phyloP scores from a whole-genome alignment of 2,888 invertebrate genomes.

The Eurois occulta region DNA sequence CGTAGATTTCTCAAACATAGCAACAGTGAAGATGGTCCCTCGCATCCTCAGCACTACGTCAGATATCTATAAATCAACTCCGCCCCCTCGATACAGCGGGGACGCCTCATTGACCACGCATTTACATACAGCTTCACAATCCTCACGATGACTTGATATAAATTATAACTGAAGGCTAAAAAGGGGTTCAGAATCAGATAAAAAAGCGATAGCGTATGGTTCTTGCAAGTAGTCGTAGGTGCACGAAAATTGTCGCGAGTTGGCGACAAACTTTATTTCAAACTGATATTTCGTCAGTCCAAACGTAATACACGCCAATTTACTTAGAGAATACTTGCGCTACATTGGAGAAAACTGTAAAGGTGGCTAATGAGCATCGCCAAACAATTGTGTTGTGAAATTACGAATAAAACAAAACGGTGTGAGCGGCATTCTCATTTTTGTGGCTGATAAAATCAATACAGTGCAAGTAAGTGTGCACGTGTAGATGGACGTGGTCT shows the following conservation, averaged over 20 bases:
- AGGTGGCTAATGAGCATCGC: too few relatives aligned
- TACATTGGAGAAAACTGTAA: too few relatives aligned
- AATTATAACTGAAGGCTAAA: neutral
- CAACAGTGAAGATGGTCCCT: constrained; percentile 3
- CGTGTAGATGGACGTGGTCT: too few relatives aligned
- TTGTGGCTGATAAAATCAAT: too few relatives aligned
- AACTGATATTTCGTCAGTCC: neutral
- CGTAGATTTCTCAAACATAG: neutral
- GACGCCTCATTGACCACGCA: constrained; percentile 58
- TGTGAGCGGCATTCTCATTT: too few relatives aligned
- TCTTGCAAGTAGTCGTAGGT: neutral
- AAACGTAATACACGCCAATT: too few relatives aligned
- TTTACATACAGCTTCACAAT: constrained; percentile 50
- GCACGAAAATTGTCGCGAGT: neutral
- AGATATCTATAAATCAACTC: constrained; percentile 49
- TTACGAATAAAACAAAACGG: too few relatives aligned
- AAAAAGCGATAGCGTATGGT: neutral
- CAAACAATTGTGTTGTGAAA: too few relatives aligned
- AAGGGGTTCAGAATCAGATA: constrained; percentile 10
- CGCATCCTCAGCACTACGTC: neutral
- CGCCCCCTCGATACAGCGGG: constrained; percentile 51
- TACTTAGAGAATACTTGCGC: too few relatives aligned
- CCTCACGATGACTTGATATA: constrained; percentile 10
- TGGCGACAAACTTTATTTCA: neutral
- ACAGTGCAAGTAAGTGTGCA: too few relatives aligned